These are phyloP conservation scores for Cataglyphis albicans DNA, from an alignment of 2,888 invertebrate species.

Conservation along the genomic window DNA sequence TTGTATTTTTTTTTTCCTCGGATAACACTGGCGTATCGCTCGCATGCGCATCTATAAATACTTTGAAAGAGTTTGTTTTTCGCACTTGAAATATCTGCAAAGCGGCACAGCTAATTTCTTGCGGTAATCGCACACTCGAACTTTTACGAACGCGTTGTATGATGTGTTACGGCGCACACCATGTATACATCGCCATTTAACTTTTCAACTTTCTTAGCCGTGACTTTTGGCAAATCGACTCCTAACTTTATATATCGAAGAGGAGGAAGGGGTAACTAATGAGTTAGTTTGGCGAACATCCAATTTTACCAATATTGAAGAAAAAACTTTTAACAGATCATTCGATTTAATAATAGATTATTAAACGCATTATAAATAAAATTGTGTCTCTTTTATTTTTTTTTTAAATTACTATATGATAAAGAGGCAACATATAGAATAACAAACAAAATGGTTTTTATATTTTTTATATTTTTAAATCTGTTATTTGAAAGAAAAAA, in stretches of 20 bases:
- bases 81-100: slow-evolving; percentile 45
- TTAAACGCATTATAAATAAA: neutral
- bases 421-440: neutral
- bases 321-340: neutral
- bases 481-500: neutral
- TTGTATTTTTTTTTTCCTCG: neutral
- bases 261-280: neutral
- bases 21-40: slow-evolving; percentile 11
- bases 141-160: slow-evolving; percentile 24
- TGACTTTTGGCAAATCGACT: slow-evolving; percentile 36
- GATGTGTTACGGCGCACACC: slow-evolving; percentile 7
- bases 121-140: slow-evolving; percentile 63
- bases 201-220: slow-evolving; percentile 46
- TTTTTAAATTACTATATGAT: neutral
- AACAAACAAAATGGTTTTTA: neutral
- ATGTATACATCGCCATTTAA: slow-evolving; percentile 12
- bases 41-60: slow-evolving; percentile 23
- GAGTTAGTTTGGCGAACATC: slow-evolving; percentile 15
- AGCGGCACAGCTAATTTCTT: slow-evolving; percentile 59
- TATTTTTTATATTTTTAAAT: neutral
- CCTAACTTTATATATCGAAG: neutral
- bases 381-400: neutral
- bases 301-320: slow-evolving; percentile 7
- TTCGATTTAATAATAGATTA: neutral
- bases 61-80: neutral